Conservation (phyloP, 2,888 invertebrate species). For the Oeneis ivallda region DNA sequence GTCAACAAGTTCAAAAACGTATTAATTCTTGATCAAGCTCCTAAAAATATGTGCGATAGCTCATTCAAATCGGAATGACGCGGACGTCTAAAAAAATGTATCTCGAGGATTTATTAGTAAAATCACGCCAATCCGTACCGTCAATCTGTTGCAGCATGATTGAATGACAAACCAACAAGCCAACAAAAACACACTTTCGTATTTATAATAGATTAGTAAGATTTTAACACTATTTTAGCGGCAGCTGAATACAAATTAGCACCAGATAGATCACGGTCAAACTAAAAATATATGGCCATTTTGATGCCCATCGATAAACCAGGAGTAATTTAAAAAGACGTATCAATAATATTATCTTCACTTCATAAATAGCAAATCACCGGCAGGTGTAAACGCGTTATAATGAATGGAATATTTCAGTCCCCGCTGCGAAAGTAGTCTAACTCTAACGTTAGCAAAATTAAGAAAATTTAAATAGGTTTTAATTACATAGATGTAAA, state of each 20-base stretch:
- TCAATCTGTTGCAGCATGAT: no score
- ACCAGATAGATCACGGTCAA: neutral
- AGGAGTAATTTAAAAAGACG: conserved; percentile 16
- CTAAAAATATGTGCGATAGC: no score
- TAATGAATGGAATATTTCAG: conserved; percentile 8
- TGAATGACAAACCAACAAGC: no score
- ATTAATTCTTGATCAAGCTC: no score
- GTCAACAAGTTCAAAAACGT: no score
- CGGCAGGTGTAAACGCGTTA: conserved; percentile 21
- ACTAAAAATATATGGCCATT: conserved; percentile 2
- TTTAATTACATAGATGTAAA: no score
- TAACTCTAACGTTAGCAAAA: neutral
- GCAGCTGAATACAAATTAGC: neutral
- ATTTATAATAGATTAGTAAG: neutral
- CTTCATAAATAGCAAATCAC: conserved; percentile 23
- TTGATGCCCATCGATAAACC: conserved; percentile 9
- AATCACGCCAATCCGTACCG: no score
- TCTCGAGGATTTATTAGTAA: no score
- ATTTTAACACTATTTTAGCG: neutral
- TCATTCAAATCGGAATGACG: no score
- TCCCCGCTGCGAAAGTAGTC: neutral
- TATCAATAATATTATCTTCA: conserved; percentile 17
- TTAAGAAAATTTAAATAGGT: no score
- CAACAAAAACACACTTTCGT: no score
- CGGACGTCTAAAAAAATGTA: no score